These are phyloP conservation scores for Arremon brunneinucha DNA, from an alignment of 2,797 vertebrate genomes.

Conservation along the genomic window DNA sequence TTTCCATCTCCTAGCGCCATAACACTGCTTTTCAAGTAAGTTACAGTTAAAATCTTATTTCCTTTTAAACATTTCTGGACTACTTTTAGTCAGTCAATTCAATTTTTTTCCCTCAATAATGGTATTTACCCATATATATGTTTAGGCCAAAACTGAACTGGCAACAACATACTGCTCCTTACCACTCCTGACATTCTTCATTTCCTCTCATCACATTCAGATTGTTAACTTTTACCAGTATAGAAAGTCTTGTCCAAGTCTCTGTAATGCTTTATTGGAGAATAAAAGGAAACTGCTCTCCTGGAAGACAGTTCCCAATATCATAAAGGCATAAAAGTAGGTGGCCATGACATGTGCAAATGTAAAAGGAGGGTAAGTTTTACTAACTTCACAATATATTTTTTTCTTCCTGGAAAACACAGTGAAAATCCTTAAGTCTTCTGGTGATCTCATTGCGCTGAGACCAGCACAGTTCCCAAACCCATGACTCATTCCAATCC, in stretches of 20 bases:
- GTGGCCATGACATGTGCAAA: neutral
- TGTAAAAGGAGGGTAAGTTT: neutral
- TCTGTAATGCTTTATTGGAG: neutral
- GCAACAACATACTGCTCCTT: neutral
- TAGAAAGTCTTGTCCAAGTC: neutral
- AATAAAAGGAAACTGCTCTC: neutral
- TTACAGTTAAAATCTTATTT: neutral
- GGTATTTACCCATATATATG: neutral
- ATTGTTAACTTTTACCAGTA: neutral
- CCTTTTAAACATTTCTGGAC: neutral
- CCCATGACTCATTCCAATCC: neutral
- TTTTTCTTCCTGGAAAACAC: neutral
- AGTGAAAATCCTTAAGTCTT: neutral
- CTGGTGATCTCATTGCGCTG: neutral
- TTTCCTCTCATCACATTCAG: neutral
- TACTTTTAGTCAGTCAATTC: neutral
- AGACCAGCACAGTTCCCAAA: slow-evolving; percentile 24
- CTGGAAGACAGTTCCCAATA: neutral
- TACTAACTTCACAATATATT: neutral
- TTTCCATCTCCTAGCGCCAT: neutral
- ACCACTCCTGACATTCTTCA: neutral
- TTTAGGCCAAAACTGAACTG: neutral
- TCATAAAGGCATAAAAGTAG: neutral
- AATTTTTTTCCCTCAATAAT: neutral
- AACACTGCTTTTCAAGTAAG: neutral